Evolutionary conservation across 2,888 invertebrate genomes (phyloP).

Genomic region (Dryococelus australis): DNA sequence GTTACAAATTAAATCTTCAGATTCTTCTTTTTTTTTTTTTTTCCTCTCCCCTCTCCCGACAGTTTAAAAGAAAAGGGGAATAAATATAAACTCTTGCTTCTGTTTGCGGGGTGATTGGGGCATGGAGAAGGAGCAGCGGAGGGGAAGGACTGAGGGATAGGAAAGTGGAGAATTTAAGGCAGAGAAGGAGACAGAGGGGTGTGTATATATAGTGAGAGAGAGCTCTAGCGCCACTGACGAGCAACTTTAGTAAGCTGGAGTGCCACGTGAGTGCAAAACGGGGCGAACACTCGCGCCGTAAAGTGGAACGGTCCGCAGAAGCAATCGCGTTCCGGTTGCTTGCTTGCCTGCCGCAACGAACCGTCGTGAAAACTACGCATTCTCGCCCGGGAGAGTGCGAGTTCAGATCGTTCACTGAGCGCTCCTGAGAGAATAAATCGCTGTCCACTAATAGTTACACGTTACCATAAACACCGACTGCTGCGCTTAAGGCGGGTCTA

Average conservation of each 20-base stretch:
- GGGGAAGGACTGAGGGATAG: background rate
- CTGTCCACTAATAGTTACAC: no score
- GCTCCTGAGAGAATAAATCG: no score
- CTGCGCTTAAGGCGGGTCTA: no score
- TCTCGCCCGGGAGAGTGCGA: no score
- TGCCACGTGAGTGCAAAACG: constrained; percentile 7
- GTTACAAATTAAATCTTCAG: constrained; percentile 16
- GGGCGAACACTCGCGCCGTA: background rate
- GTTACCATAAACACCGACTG: no score
- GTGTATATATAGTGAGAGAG: background rate
- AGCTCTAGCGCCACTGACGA: background rate
- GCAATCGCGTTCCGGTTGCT: background rate
- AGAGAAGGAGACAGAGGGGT: background rate
- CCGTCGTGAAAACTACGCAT: background rate
- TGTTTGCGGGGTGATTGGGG: background rate
- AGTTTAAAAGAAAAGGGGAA: constrained; percentile 8
- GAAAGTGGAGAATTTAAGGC: constrained; percentile 7
- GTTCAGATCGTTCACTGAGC: no score
- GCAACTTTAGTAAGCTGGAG: constrained; percentile 16
- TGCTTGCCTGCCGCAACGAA: background rate
- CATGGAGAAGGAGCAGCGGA: background rate
- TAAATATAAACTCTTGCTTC: background rate
- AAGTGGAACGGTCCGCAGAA: background rate
- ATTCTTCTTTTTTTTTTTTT: background rate
- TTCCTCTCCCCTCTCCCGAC: background rate